These are phyloP conservation scores for Rhamnusium bicolor DNA, from an alignment of 2,888 invertebrate genomes.

Conservation along the genomic window DNA sequence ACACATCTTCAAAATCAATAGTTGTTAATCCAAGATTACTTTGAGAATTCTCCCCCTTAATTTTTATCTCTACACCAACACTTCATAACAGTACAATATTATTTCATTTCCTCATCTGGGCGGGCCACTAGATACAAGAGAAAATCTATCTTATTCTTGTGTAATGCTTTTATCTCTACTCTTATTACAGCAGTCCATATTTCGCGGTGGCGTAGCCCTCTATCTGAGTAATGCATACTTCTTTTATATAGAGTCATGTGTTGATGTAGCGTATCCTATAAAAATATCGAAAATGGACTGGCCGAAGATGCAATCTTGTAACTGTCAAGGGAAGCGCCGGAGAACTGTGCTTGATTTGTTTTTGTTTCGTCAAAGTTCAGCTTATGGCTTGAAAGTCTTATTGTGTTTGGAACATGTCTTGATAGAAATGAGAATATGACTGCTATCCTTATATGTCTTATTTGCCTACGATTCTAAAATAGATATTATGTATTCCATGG, in stretches of 20 bases:
- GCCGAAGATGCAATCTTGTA: slow-evolving; percentile 27
- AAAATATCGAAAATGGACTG: slow-evolving; percentile 34
- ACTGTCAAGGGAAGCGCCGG: slow-evolving; percentile 23
- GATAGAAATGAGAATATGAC: background rate
- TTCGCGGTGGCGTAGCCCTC: background rate
- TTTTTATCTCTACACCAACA: slow-evolving; percentile 7
- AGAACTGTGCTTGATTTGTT: slow-evolving; percentile 20
- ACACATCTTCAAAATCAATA: slow-evolving; percentile 18
- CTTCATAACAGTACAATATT: slow-evolving; percentile 12
- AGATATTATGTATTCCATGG: background rate
- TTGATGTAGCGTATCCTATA: slow-evolving; percentile 33
- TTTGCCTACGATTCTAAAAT: background rate
- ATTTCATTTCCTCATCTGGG: slow-evolving; percentile 6
- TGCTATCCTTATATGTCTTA: background rate
- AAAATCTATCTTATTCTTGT: slow-evolving; percentile 27
- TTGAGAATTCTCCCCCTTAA: slow-evolving; percentile 14
- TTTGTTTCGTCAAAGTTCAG: slow-evolving; percentile 24
- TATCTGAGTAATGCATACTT: slow-evolving; percentile 24
- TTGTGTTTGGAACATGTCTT: slow-evolving; percentile 7
- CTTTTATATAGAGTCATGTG: slow-evolving; percentile 27
- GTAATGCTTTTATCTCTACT: slow-evolving; percentile 27
- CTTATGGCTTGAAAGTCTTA: slow-evolving; percentile 7
- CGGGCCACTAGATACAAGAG: slow-evolving; percentile 9
- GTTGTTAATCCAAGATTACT: background rate
- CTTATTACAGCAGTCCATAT: slow-evolving; percentile 32